Base-by-base conservation (phyloP, 1,140 invertebrate species). In the Drosophila nigrodunni region DNA sequence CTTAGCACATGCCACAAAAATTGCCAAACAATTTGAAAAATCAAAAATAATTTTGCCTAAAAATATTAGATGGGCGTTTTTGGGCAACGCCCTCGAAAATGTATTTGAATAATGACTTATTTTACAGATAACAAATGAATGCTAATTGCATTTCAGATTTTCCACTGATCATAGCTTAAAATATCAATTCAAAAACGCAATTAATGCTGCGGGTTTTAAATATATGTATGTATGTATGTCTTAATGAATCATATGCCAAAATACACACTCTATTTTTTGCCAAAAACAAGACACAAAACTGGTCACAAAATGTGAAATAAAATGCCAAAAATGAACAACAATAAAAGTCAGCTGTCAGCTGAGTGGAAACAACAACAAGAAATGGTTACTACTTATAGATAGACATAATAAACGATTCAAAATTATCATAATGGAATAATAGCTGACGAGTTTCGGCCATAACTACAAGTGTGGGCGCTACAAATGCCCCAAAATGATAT, bases 361-460 rank as follows among this genome's bases (percentile, higher is more conserved):
- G 80, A 83, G 77, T 34, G 62, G 60, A 50, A 77, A 61, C 60
- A 15, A 39, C 25, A 59, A 68, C 34, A 64, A 30, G n/a, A 30
- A 43, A 57, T 8, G 21, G 18, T 8, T 60, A 70, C 15, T 46
- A 49, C 57, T 57, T 49, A 69, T 57, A 74, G 65, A 62, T 61
- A 49, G 43, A 37, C 54, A 64, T 9, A 34, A 68, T 34, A 52
- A 73, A 37, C 34, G 55, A 39, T 54, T 10, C 21, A 9, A 58
- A 79, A 78, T 81, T 74, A 78, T 86, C 70, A 86, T 78, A 86
- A 81, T 70, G 67, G 60, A 67, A 81, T 69, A 78, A 86, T 81
- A 69, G 67, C 58, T 65, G 13, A 44, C 52, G 68, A 59, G 43
- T 46, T 69, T 80, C 61, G 74, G 78, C 46, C 35, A 64, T 13